Percentiles rank a stretch among this genome's conserved stretches.
These are phyloP conservation scores for Epirrhoe alternata DNA, from an alignment of 2,888 invertebrate species.

Conservation along the genomic window DNA sequence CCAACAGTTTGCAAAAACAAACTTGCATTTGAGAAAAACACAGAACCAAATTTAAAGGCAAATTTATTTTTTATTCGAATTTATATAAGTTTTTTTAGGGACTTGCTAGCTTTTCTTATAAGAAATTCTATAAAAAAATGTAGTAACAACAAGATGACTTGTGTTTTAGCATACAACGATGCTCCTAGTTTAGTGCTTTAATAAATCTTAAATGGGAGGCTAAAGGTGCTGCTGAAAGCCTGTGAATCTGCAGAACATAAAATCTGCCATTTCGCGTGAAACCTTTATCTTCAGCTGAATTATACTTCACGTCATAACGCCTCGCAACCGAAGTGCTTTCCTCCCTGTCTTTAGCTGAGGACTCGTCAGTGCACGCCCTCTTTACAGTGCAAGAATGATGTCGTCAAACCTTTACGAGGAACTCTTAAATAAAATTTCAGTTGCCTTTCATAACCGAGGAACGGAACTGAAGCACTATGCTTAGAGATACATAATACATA, in stretches of 20 bases:
- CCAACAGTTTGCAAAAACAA: too few relatives aligned
- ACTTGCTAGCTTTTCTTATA: neutral
- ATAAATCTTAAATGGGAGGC: neutral
- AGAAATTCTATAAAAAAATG: neutral
- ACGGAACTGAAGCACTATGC: slow-evolving; percentile 7
- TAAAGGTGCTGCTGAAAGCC: neutral
- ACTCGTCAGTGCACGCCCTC: slow-evolving; percentile 25
- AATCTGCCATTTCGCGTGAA: slow-evolving; percentile 13
- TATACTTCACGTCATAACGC: slow-evolving; percentile 25
- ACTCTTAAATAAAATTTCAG: slow-evolving; percentile 10
- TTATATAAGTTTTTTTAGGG: neutral
- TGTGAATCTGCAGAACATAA: slow-evolving; percentile 8
- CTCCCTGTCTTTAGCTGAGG: slow-evolving; percentile 22
- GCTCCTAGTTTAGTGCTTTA: neutral
- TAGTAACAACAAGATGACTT: neutral
- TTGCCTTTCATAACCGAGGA: slow-evolving; percentile 14
- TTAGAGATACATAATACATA: neutral
- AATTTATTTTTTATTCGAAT: too few relatives aligned
- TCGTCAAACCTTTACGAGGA: slow-evolving; percentile 29
- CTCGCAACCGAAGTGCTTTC: slow-evolving; percentile 25
- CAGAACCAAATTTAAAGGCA: too few relatives aligned
- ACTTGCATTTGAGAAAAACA: too few relatives aligned
- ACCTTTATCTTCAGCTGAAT: slow-evolving; percentile 27
- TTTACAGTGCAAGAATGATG: slow-evolving; percentile 28
- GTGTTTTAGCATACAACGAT: neutral